A percentile compares a stretch with the other conserved stretches of the same genome.
Evolutionary conservation across 2,888 invertebrate genomes (phyloP).

Genomic region (Plutella xylostella): DNA sequence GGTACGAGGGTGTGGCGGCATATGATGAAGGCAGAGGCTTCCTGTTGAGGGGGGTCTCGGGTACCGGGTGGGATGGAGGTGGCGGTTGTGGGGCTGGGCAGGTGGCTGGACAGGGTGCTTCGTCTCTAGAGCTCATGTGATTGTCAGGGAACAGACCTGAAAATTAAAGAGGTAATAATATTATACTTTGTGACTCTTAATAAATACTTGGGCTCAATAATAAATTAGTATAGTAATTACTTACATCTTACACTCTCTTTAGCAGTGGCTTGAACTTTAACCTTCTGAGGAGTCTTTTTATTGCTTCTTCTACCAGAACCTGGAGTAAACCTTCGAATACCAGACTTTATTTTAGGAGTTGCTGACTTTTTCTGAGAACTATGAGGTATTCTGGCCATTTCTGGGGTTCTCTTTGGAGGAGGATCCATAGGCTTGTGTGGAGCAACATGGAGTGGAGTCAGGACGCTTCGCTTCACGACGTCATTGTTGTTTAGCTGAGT

Average conservation of each 20-base stretch:
- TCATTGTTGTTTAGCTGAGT: no score
- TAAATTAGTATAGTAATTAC: slow-evolving; percentile 26
- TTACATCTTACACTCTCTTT: slow-evolving; percentile 53
- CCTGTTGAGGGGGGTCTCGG: slow-evolving; percentile 44
- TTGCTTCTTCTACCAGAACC: slow-evolving; percentile 38
- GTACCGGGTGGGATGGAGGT: slow-evolving; percentile 24
- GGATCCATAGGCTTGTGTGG: slow-evolving; percentile 21
- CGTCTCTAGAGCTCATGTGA: neutral
- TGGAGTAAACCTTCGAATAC: slow-evolving; percentile 48
- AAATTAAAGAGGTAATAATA: neutral
- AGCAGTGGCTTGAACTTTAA: slow-evolving; percentile 27
- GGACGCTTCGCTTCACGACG: neutral
- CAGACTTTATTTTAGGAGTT: slow-evolving; percentile 51
- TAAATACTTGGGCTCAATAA: slow-evolving; percentile 19
- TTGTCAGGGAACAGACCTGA: slow-evolving; percentile 16
- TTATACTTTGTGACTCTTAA: neutral
- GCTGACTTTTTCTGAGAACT: slow-evolving; percentile 39
- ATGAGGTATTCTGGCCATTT: slow-evolving; percentile 26
- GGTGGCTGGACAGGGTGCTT: slow-evolving; percentile 13
- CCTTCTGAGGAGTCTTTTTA: slow-evolving; percentile 38
- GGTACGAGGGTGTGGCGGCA: slow-evolving; percentile 54
- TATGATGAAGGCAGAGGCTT: slow-evolving; percentile 36
- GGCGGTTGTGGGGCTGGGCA: slow-evolving; percentile 15
- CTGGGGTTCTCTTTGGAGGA: slow-evolving; percentile 37
- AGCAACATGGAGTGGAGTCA: neutral